Base-by-base conservation (phyloP, 1,140 invertebrate genomes). In the Onthophagus taurus region DNA sequence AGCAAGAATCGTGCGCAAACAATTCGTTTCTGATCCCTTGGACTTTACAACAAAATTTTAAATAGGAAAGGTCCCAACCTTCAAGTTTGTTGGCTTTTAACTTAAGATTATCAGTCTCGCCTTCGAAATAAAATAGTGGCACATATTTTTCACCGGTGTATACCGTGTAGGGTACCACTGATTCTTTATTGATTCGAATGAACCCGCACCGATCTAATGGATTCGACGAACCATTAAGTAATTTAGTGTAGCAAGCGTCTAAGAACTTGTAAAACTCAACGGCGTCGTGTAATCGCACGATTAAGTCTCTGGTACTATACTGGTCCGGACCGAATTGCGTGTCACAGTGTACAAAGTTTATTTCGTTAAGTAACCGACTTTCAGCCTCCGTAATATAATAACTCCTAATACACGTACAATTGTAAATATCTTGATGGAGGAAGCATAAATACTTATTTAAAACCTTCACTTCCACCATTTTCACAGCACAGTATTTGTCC, bases 31-130 rank as follows among this genome's bases (percentile, higher is more conserved):
- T 72, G 39, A 92, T 91, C 37, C 87, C 89, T 70, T 92, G 89
- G 41, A 90, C 88, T 68, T 92, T 92, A 68, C 89, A 92, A 67
- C 89, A 92, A 61, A 94, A 90, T 65, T 92, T 92, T 31, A 94
- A 70, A 64, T 93, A 93, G 0, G 88, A 85, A 31, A 93, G 63
- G 66, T 92, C 88, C 90, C 89, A 94, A 33, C 86, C 85, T 55
- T 86, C 83, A 24, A 91, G 66, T 58, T 83, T 79, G 57, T 87
- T 80, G 24, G 87, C 84, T 59, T 89, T 89, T 29, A 82, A 72
- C 59, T 89, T 89, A 1, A 90, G 68, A 65, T 87, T 89, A 58
- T 91, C 86, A 1, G 86, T 90, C 71, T 93, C 89, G 46, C 87
- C 87, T 69, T 91, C 88, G 61, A 93, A 91, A 63, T 91, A 91